Evolutionary conservation across 2,888 invertebrate species (phyloP).

Genomic region (Elegia similella): DNA sequence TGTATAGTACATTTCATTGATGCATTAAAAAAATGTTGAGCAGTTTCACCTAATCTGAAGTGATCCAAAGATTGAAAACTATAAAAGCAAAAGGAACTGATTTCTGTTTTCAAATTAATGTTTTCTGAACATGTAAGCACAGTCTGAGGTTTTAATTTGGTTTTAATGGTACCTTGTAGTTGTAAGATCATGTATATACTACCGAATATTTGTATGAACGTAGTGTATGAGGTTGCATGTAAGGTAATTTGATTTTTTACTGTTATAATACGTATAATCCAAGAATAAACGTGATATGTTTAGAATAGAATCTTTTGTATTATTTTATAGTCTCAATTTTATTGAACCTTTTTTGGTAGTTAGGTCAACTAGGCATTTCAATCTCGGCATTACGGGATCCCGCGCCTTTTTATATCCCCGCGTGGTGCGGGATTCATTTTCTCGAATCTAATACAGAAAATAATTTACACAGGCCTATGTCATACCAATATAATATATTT

Average conservation of each 20-base stretch:
- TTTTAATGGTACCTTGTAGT: not conserved
- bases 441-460: too few relatives aligned
- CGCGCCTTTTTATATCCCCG: too few relatives aligned
- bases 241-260: not conserved
- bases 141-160: too few relatives aligned
- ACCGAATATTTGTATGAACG: not conserved
- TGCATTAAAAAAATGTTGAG: too few relatives aligned
- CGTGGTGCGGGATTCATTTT: too few relatives aligned
- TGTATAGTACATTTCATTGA: too few relatives aligned
- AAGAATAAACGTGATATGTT: conserved; percentile 2
- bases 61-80: not conserved
- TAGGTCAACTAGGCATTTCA: too few relatives aligned
- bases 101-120: not conserved
- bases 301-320: not conserved
- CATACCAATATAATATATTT: too few relatives aligned
- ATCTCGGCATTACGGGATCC: too few relatives aligned
- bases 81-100: not conserved
- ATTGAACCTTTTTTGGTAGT: too few relatives aligned
- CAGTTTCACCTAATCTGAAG: too few relatives aligned
- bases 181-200: conserved; percentile 4
- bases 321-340: not conserved
- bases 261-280: not conserved
- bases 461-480: too few relatives aligned
- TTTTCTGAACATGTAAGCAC: not conserved
- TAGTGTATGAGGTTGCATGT: not conserved